Conservation (phyloP, 2,888 invertebrate species). For the Cactoblastis cactorum region DNA sequence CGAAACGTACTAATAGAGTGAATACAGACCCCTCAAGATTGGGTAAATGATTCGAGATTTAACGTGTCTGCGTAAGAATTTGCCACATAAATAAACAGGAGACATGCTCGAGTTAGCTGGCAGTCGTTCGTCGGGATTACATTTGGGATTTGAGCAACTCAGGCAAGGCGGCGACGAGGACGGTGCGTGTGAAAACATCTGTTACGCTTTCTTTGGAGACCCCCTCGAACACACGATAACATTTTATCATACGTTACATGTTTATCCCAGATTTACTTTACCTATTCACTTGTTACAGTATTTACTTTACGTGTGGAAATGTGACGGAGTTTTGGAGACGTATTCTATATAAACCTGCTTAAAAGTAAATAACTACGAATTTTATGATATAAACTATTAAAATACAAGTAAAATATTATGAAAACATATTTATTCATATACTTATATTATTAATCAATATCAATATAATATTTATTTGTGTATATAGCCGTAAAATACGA, state of each 20-base stretch:
- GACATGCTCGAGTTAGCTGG: slow-evolving; percentile 63
- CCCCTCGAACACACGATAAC: slow-evolving; percentile 47
- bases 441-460: too few species aligned
- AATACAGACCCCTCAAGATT: slow-evolving; percentile 42
- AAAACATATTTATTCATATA: too few species aligned
- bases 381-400: too few species aligned
- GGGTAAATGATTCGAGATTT: slow-evolving; percentile 61
- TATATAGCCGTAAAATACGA: too few species aligned
- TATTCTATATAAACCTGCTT: background rate
- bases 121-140: slow-evolving; percentile 70
- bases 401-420: too few species aligned
- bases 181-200: slow-evolving; percentile 73
- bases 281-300: slow-evolving; percentile 17
- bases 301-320: background rate
- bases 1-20: slow-evolving; percentile 24
- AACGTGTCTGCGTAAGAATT: slow-evolving; percentile 67
- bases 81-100: slow-evolving; percentile 77
- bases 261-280: slow-evolving; percentile 26
- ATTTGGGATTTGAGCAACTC: slow-evolving; percentile 65
- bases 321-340: background rate
- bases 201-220: slow-evolving; percentile 65
- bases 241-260: slow-evolving; percentile 33
- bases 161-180: slow-evolving; percentile 36
- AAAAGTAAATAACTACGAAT: too few species aligned
- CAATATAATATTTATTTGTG: too few species aligned